A percentile compares a stretch with the other conserved stretches of the same genome.
Conservation (phyloP, 2,888 invertebrate genomes). For the Ptilodon capucinus region DNA sequence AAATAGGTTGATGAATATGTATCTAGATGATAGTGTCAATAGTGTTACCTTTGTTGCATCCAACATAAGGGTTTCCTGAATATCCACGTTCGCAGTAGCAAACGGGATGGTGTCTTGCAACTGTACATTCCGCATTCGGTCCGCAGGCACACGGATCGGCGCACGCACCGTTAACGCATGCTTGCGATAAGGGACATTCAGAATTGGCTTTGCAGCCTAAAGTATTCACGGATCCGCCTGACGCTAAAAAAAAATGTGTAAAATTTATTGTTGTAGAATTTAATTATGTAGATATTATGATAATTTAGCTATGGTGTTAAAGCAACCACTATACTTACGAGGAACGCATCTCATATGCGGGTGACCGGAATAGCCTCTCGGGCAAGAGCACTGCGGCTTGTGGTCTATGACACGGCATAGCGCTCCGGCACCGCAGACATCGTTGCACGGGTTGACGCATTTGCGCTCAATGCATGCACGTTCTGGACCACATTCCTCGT, state of each 20-base stretch:
- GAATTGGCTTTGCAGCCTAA: slow-evolving; percentile 89
- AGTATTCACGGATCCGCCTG: slow-evolving; percentile 77
- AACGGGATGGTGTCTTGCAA: slow-evolving; percentile 92
- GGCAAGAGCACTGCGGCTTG: slow-evolving; percentile 90
- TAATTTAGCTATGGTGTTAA: background rate
- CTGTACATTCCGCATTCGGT: slow-evolving; percentile 90
- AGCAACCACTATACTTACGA: slow-evolving; percentile 83
- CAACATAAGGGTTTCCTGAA: slow-evolving; percentile 92
- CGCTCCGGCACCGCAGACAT: slow-evolving; percentile 90
- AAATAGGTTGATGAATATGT: no score
- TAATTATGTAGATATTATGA: slow-evolving; percentile 1
- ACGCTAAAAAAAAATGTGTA: slow-evolving; percentile 75
- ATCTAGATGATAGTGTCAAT: no score
- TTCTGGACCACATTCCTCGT: slow-evolving; percentile 90
- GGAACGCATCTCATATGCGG: slow-evolving; percentile 88
- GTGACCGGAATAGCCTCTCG: slow-evolving; percentile 89
- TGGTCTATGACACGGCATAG: slow-evolving; percentile 91
- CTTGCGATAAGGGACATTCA: slow-evolving; percentile 91
- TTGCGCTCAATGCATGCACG: slow-evolving; percentile 88
- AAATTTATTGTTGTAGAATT: background rate
- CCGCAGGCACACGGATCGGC: slow-evolving; percentile 94
- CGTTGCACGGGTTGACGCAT: slow-evolving; percentile 90
- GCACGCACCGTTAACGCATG: slow-evolving; percentile 91
- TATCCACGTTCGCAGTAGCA: slow-evolving; percentile 92
- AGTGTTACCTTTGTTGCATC: slow-evolving; percentile 87